Base-by-base conservation (phyloP, 2,113 vertebrate species). In the Dicerorhinus sumatrensis region DNA sequence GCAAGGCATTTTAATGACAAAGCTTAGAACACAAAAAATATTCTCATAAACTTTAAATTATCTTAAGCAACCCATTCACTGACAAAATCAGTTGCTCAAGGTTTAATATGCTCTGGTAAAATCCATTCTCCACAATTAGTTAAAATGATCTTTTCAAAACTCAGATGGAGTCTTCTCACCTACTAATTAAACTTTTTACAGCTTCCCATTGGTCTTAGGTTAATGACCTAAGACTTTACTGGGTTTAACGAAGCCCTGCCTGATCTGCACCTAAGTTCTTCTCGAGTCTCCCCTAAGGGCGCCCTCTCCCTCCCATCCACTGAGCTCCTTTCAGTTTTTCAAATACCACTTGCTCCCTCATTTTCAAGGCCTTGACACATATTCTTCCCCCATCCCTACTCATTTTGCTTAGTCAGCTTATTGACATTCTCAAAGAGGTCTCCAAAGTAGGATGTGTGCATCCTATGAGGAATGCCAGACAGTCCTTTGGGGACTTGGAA, bases 1-100 rank as follows among this genome's bases (percentile, higher is more conserved):
- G 29, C 84, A 97, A 84, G 31, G 5, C 5, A 67, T 72, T 90
- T 95, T 95, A 94, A 93, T 89, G 94, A 79, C 12, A 86, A 96
- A 75, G 7, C 25, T 75, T 89, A 36, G 36, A 65, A 90, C 39
- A 80, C 31, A 87, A 46, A 89, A 36, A 60, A 29, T 39, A 84
- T 48, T 69, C 54, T 75, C 33, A n/a, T 36, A 67, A 80, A 63
- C 14, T 81, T 72, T 33, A 46, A 86, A 93, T 91, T 92, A 72
- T 72, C 14, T 58, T 83, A 89, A 95, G n/a, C 6, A 16, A 93
- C 29, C 42, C 5, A 46, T 46, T 94, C 62, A 83, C 23, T 72
- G 48, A 36, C 60, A 75, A 81, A 96, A 92, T 76, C 67, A 77
- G 48, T 82, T 86, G 62, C 39, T 48, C 7, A 3, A 63, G 16